These are phyloP conservation scores for Carpatolechia fugitivella DNA, from an alignment of 2,888 invertebrate species.

Conservation along the genomic window DNA sequence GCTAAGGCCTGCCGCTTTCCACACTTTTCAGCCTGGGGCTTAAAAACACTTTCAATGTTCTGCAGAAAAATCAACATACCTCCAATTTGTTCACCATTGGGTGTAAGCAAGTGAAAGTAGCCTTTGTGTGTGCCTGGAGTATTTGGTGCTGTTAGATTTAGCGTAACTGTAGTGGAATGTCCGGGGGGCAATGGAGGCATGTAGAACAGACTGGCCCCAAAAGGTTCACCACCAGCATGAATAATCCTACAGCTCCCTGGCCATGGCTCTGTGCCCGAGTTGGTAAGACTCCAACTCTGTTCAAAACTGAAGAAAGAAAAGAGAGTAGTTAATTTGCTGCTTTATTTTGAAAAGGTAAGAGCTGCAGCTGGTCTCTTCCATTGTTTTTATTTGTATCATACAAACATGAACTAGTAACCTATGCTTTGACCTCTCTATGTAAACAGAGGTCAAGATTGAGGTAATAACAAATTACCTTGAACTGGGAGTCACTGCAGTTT, in stretches of 20 bases:
- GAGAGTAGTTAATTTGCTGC: neutral
- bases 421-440: neutral
- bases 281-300: conserved; percentile 93
- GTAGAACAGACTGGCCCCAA: conserved; percentile 73
- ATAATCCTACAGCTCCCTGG: conserved; percentile 89
- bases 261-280: conserved; percentile 93
- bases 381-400: neutral
- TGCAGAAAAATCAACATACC: conserved; percentile 82
- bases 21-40: too few relatives aligned
- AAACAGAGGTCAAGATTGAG: neutral
- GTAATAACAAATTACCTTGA: conserved; percentile 72
- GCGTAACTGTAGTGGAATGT: conserved; percentile 85
- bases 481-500: conserved; percentile 88
- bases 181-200: conserved; percentile 88
- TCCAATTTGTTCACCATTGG: conserved; percentile 94
- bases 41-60: too few relatives aligned
- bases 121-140: conserved; percentile 88
- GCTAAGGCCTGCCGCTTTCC: too few relatives aligned
- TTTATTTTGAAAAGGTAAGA: too few relatives aligned
- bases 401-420: neutral
- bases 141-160: conserved; percentile 89
- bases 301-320: conserved; percentile 80
- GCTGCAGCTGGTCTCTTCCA: too few relatives aligned
- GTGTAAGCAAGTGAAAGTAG: conserved; percentile 93
- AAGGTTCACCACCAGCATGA: conserved; percentile 82